These are phyloP conservation scores for Falco biarmicus DNA, from an alignment of 2,797 vertebrate genomes.

Conservation along the genomic window DNA sequence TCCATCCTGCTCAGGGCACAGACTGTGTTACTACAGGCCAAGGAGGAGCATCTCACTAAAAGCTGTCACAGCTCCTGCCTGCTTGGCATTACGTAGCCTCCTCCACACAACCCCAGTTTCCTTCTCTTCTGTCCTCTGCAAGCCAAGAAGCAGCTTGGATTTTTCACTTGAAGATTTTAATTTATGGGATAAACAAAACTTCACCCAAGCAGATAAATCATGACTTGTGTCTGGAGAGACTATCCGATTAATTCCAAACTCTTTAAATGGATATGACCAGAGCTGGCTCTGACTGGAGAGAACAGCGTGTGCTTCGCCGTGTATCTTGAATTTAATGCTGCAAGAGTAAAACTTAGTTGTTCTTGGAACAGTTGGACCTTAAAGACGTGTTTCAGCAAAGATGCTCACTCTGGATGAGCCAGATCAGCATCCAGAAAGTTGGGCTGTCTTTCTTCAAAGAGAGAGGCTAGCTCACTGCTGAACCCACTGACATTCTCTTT, in stretches of 20 bases:
- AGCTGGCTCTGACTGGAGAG: background rate
- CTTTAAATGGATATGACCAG: background rate
- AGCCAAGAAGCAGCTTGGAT: background rate
- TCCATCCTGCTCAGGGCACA: background rate
- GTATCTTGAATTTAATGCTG: background rate
- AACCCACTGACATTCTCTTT: slow-evolving; percentile 10
- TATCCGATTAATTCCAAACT: slow-evolving; percentile 10
- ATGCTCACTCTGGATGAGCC: background rate
- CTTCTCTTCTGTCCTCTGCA: background rate
- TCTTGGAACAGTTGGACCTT: background rate
- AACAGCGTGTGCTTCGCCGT: background rate
- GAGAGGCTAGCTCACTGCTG: background rate
- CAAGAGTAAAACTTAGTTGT: background rate
- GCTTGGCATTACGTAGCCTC: fast-evolving
- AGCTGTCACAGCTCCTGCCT: background rate
- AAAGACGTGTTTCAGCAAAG: background rate
- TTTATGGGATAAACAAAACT: slow-evolving; percentile 14
- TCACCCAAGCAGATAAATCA: slow-evolving; percentile 41
- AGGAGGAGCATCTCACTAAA: background rate
- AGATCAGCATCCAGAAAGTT: slow-evolving; percentile 15
- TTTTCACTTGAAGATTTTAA: background rate
- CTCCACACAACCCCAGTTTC: background rate
- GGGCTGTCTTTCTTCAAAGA: background rate
- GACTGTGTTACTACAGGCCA: background rate
- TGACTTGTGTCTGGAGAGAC: background rate